Base-by-base conservation (phyloP, 2,797 vertebrate genomes). In the Crenuchus spilurus region DNA sequence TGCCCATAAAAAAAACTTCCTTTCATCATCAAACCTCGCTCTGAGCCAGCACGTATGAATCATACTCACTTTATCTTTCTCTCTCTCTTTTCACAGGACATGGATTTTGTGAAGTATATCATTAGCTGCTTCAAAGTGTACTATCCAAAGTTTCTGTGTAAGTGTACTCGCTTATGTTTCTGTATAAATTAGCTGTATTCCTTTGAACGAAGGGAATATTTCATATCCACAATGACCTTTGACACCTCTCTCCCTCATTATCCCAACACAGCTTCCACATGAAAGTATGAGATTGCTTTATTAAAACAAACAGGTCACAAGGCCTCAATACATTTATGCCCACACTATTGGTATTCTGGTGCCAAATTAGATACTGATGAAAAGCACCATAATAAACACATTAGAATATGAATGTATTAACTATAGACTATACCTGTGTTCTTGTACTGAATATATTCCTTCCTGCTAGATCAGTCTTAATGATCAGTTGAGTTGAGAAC, bases 71-170 rank as follows among this genome's bases (percentile, higher is more conserved):
- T n/a, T 28, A 16, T 60, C 35, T 54, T 13, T 54, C 26, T 28
- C 10, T 52, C 20, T 52, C 7, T 42, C 7, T 33, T 88, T 4
- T 94, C 94, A 85, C 88, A 99, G 98, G 98, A 99, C 87, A 95
- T 99, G 94, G 97, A 99, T 80, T 98, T 99, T 89, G 95, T 99
- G 80, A 95, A 94, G 72, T 99, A 97, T 81, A 88, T 99, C 80
- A 92, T 99, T 81, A 95, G 87, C 85, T 99, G 97, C 88, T 99
- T 99, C 90, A 98, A 96, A 91, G 87, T 98, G 46, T 99, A 97
- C 86, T 99, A 99, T 86, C 97, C 98, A 60, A 97, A 96, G 89
- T 98, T 95, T 87, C 93, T 99, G 82, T 96, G 98, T 99, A 94
- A 97, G 97, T 97, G 79, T 42, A 63, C 1, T 20, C 16, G 1